Base-by-base conservation (phyloP, 2,888 invertebrate species). In the Drosophila kanekoi region DNA sequence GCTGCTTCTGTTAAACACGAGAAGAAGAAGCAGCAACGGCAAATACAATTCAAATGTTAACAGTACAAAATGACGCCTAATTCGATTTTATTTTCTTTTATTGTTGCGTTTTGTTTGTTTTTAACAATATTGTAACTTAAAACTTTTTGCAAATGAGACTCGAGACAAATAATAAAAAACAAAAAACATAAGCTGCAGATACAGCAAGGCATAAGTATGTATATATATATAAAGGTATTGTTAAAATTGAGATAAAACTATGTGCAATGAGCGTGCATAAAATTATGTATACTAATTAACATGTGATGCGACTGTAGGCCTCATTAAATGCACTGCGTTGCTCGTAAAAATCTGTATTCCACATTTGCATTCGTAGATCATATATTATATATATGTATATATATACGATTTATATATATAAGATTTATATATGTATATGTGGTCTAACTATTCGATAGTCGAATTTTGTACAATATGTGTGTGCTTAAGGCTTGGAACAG, bases 401-500 rank as follows among this genome's bases (percentile, higher is more conserved):
- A 23, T 62, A 37, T 43, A 23, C 18, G 18, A 18, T 18, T 18
- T 37, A 40, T 58, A 40, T 49, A 60, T 68, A 61, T 49, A 38
- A 33, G 28, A 43, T 51, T 38, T 38, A 23, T 37, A 40, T 58
- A 40, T 49, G 41, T 66, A 54, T 60, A 45, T 48, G 53, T 45
- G 49, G 40, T 57, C 56, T 47, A 77, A 63, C 74, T 82, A 82
- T 79, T 79, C 65, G 47, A 72, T 72, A 68, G 62, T 64, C 52
- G 41, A 63, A 71, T 40, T 67, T 88, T 88, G 89, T 88, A 88
- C 72, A 82, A 81, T 67, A 18, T 72, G 73, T 54, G 37, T 71
- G 40, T 56, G 66, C 70, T 69, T 76, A 66, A 76, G 82, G 66
- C 86, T 77, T 83, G 88, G 86, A 85, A 86, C 82, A 69, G 86